A percentile compares a stretch with the other conserved stretches of the same genome.
These are phyloP conservation scores for Epistrophella euchroma DNA, from an alignment of 2,888 invertebrate species.

Conservation along the genomic window DNA sequence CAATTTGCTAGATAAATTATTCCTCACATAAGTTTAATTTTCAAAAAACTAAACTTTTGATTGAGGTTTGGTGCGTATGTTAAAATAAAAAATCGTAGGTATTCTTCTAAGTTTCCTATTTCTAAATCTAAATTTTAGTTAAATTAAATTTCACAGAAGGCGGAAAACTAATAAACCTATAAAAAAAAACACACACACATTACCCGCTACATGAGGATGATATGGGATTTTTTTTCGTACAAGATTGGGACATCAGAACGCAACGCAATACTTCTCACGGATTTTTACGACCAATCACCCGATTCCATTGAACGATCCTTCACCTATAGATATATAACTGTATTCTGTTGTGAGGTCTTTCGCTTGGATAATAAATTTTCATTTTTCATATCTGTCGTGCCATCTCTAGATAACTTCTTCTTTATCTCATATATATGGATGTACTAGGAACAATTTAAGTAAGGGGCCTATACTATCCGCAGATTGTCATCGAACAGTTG, in stretches of 20 bases:
- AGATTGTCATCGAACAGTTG: slow-evolving; percentile 70
- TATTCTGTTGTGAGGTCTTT: slow-evolving; percentile 40
- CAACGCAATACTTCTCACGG: slow-evolving; percentile 24
- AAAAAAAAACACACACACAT: slow-evolving; percentile 14
- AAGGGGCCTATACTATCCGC: slow-evolving; percentile 52
- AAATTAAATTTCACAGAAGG: slow-evolving; percentile 47
- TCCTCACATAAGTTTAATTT: background rate
- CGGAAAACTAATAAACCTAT: slow-evolving; percentile 26
- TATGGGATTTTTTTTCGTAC: slow-evolving; percentile 23
- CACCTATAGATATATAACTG: slow-evolving; percentile 52
- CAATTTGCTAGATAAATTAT: slow-evolving; percentile 27
- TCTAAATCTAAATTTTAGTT: slow-evolving; percentile 1
- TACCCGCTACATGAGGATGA: background rate
- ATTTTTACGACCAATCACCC: slow-evolving; percentile 54
- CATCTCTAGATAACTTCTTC: slow-evolving; percentile 53
- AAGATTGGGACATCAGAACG: slow-evolving; percentile 2
- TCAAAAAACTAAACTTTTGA: slow-evolving; percentile 16
- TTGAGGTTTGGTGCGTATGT: background rate
- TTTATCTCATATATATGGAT: slow-evolving; percentile 30
- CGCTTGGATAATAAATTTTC: slow-evolving; percentile 61
- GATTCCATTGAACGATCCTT: slow-evolving; percentile 42
- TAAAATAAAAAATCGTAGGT: background rate
- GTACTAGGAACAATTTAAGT: slow-evolving; percentile 26
- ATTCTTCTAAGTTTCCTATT: background rate
- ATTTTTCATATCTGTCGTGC: slow-evolving; percentile 67